A percentile compares a stretch with the other conserved stretches of the same genome.
Evolutionary conservation across 1,140 invertebrate species (phyloP).

Genomic region (Periplaneta americana): DNA sequence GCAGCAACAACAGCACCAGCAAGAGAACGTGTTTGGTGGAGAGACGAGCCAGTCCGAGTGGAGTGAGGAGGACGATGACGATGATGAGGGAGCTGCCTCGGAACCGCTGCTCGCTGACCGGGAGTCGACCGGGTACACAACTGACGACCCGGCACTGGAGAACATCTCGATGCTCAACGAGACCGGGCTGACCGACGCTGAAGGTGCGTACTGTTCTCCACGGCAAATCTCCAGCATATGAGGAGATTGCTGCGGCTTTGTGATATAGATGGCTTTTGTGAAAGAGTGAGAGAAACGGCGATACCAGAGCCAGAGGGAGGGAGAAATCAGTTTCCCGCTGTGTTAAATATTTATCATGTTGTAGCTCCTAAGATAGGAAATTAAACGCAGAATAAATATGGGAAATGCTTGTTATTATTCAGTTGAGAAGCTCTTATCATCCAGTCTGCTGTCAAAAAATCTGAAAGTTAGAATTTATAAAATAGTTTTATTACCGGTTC

Average conservation of each 20-base stretch:
- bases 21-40: conserved; percentile 26
- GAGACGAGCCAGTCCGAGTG: conserved; percentile 68
- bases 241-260: background rate
- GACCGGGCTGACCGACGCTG: conserved; percentile 77
- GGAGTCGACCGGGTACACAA: conserved; percentile 73
- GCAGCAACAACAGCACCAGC: background rate
- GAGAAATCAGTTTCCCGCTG: too few relatives aligned
- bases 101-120: conserved; percentile 45
- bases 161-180: conserved; percentile 79
- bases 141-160: conserved; percentile 74
- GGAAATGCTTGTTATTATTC: too few relatives aligned
- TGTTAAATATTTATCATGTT: too few relatives aligned
- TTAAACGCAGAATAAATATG: too few relatives aligned
- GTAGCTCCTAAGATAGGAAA: too few relatives aligned
- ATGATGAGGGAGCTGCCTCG: conserved; percentile 50
- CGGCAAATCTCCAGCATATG: background rate
- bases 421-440: too few relatives aligned
- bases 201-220: conserved; percentile 42
- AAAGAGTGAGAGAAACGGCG: background rate
- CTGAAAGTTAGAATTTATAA: too few relatives aligned
- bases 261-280: background rate
- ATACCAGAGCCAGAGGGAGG: too few relatives aligned
- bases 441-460: too few relatives aligned
- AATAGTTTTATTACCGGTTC: too few relatives aligned
- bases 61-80: conserved; percentile 62